These are phyloP conservation scores for Agrotis ipsilon DNA, from an alignment of 2,888 invertebrate genomes.

Conservation along the genomic window DNA sequence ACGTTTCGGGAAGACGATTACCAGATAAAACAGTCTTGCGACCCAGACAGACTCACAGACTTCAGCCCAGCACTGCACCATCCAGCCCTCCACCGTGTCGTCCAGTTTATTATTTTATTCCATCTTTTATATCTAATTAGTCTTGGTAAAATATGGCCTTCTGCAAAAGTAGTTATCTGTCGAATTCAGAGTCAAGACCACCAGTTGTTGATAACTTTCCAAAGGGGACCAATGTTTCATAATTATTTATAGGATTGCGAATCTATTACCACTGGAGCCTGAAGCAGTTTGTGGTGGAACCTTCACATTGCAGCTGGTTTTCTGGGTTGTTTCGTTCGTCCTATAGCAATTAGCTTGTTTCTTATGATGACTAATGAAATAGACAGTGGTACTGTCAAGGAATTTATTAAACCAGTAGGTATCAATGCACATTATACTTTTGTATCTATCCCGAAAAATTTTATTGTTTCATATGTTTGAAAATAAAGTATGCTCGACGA, in stretches of 20 bases:
- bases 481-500: not conserved
- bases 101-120: too few species aligned
- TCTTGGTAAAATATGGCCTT: constrained; percentile 2
- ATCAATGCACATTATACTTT: not conserved
- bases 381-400: not conserved
- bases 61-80: too few species aligned
- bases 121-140: not conserved
- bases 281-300: not conserved
- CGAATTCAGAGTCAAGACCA: constrained; percentile 9
- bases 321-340: not conserved
- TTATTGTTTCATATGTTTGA: not conserved
- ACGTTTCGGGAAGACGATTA: too few species aligned
- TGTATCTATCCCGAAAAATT: too few species aligned
- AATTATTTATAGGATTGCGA: constrained; percentile 15
- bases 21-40: too few species aligned
- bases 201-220: constrained; percentile 27
- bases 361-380: too few species aligned
- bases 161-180: not conserved
- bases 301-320: not conserved
- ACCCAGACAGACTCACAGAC: too few species aligned
- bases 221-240: constrained; percentile 10
- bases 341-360: too few species aligned
- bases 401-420: not conserved
- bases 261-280: constrained; percentile 4
- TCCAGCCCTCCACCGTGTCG: too few species aligned